phyloP scores from a whole-genome alignment of 37 sponge, comb jelly and placozoan genomes.

The Cliona cf. orientalis region DNA sequence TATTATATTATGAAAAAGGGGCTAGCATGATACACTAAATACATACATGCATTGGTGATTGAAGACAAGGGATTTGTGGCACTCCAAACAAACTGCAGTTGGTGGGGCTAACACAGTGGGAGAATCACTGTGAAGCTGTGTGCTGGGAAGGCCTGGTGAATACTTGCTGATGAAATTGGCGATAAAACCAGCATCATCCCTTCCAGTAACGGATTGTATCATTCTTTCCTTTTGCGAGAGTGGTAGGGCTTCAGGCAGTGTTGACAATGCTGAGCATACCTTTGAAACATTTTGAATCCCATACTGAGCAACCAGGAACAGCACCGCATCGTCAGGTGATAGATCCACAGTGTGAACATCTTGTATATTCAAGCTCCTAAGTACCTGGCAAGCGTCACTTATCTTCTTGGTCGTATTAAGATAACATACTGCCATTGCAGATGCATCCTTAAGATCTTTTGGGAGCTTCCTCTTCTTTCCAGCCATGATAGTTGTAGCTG shows the following conservation, averaged over 20 bases:
- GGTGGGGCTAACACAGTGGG: slow-evolving; percentile 8
- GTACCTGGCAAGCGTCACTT: not conserved
- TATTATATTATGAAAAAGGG: no score
- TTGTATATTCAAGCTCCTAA: not conserved
- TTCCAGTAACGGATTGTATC: not conserved
- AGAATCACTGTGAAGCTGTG: not conserved
- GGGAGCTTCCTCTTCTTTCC: slow-evolving; percentile 4
- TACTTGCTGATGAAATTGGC: not conserved
- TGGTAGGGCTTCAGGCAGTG: not conserved
- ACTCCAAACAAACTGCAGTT: not conserved
- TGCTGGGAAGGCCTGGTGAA: not conserved
- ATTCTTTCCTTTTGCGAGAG: not conserved
- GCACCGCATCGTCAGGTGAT: not conserved
- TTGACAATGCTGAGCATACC: not conserved
- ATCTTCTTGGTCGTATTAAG: not conserved
- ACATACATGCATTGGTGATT: not conserved
- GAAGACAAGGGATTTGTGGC: not conserved
- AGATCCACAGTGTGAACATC: not conserved
- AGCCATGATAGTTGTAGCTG: not conserved
- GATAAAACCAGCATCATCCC: not conserved
- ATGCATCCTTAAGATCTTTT: not conserved
- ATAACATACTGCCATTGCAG: not conserved
- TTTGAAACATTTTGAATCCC: not conserved
- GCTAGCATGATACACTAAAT: not conserved
- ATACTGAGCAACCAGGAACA: not conserved